Evolutionary conservation across 2,113 vertebrate species (phyloP), one percentile per base, ranked within the genome.

Genomic region (Xenopus borealis): DNA sequence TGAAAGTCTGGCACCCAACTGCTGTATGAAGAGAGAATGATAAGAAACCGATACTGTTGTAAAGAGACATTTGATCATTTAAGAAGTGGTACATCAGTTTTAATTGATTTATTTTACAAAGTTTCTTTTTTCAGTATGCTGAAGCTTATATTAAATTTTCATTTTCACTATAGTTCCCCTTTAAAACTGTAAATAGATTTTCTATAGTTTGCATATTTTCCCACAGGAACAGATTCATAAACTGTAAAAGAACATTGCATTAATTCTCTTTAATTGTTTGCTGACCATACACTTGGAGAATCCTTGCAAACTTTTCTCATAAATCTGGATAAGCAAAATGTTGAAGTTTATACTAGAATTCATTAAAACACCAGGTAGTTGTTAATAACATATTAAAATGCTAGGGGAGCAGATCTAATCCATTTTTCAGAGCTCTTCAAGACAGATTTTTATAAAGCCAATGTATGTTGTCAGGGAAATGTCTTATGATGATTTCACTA

Each of bases 341-440:
- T 75, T 61, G 19, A 52, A 50, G 72, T 62, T 68, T 62, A 75
- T 27, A 33, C 10, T 30, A 17, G 50, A 68, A 75, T 75, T 68
- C 45, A 75, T 47, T 67, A 47, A 61, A 58, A 33, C 30, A 33
- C 7, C 3, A 33, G 30, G 30, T 33, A 33, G 10, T 17, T 69
- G 73, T 62, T 69, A 75, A 75, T 75, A 75, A 75, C 23, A 55
- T 62, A 74, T 68, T 68, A 75, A 75, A 70, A 63, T 63, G 67
- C 47, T 69, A 44, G 18, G 66, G 72, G 73, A 57, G 67, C 19
- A 70, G 46, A 16, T 55, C 58, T 55, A 40, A 70, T 76, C 59
- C 46, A 70, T 76, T 76, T 76, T 69, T 77, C 27, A 69, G 33
- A 55, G 50, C 59, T 64, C 74, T 63, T 47, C 45, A 46, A 64